Evolutionary conservation across 1,140 invertebrate genomes (phyloP), one percentile per base, ranked within the genome.

Genomic region (Pemphigus obesinymphae): DNA sequence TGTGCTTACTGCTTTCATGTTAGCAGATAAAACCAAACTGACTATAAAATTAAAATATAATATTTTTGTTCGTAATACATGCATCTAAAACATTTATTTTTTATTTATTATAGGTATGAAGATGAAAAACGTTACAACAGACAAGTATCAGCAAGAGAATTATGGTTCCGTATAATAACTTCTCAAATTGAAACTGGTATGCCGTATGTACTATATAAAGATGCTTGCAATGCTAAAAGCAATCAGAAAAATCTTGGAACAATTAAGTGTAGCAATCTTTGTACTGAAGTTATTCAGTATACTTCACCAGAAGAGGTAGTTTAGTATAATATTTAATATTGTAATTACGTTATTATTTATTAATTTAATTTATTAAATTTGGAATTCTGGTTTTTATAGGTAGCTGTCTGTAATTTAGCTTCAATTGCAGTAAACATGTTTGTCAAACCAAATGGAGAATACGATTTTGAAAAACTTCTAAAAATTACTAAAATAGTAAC

Each of bases 231-330:
- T 86, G 88, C 93, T 11, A 99, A 99, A 89, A 96, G 95, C 73
- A 99, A 99, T 88, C 98, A 99, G 86, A 93, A 99, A 88, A 99
- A 99, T 89, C 87, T 99, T 26, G 98, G 98, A 37, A 99, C 98
- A 7, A 99, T 99, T 83, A 98, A 98, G 88, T 97, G 97, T 87
- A 98, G 96, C 83, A 99, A 99, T 88, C 89, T 99, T 20, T 99
- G 97, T 86, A 99, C 98, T 1, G 98, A 99, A 90, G 96, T 99
- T 85, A 91, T 99, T 2, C 93, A 99, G 87, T 99, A 98, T 86
- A 94, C 93, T 17, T 92, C 94, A 53, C 89, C 92, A 3, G 95
- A 98, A 88, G 97, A 99, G 90, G 92, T 90, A 83, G 15, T n/a
- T 2, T 11, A 37, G 2, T 20, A 45, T 31, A 13, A 29, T 20